phyloP scores from a whole-genome alignment of 2,113 vertebrate genomes.

The Barnardius zonarius region DNA sequence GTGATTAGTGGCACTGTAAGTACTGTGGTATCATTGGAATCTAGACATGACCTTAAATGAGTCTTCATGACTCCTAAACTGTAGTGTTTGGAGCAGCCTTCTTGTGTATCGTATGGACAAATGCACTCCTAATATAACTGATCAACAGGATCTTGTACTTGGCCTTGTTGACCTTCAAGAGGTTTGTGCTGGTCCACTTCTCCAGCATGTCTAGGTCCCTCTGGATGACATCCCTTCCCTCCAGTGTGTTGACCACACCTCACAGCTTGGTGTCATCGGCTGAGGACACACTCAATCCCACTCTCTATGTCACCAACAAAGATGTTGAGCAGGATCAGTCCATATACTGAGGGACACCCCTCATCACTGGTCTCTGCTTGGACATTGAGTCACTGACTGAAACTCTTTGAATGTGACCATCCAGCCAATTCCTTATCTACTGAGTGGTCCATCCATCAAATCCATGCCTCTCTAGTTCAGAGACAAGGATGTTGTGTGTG shows the following conservation, averaged over 20 bases:
- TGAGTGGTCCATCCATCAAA: not conserved
- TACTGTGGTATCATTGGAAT: not conserved
- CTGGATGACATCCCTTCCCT: not conserved
- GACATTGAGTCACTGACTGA: not conserved
- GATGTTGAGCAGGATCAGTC: not conserved
- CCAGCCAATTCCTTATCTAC: not conserved
- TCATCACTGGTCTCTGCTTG: not conserved
- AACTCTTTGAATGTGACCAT: not conserved
- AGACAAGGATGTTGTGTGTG: not conserved
- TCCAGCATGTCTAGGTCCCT: not conserved
- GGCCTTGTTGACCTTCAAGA: not conserved
- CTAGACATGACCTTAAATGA: not conserved
- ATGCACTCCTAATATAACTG: not conserved
- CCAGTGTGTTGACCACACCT: not conserved
- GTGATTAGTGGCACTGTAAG: not conserved
- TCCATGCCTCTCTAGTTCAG: not conserved
- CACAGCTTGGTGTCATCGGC: not conserved
- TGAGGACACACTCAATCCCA: not conserved
- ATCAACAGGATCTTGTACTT: not conserved
- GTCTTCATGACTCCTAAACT: not conserved
- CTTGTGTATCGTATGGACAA: not conserved
- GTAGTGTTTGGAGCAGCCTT: not conserved
- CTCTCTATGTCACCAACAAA: not conserved
- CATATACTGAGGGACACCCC: not conserved
- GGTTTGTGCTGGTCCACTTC: not conserved